Conservation (phyloP, 2,888 invertebrate genomes). For the Acholoe squamosa region DNA sequence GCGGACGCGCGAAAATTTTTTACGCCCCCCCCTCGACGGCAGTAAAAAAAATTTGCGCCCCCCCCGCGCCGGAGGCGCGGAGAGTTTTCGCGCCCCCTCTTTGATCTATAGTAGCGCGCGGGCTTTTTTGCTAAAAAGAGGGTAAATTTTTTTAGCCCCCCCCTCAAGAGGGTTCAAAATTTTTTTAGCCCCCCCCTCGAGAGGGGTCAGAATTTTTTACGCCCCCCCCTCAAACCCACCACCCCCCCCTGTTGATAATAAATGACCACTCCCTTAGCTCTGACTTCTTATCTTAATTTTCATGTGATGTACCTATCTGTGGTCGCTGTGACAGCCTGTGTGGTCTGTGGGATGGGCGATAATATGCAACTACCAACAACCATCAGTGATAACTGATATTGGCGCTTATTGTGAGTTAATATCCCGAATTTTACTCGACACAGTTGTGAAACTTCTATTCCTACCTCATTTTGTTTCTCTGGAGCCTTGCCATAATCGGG, state of each 20-base stretch:
- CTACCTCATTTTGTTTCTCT: constrained; percentile 47
- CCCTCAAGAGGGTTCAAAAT: too few relatives aligned
- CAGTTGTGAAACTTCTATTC: neutral
- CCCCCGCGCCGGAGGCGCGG: too few relatives aligned
- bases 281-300: neutral
- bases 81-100: too few relatives aligned
- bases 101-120: too few relatives aligned
- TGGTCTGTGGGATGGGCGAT: constrained; percentile 30
- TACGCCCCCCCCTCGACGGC: too few relatives aligned
- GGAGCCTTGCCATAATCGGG: constrained; percentile 55
- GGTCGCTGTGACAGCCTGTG: neutral
- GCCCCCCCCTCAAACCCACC: neutral
- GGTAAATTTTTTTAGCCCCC: too few relatives aligned
- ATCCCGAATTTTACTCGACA: neutral
- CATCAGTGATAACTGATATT: neutral
- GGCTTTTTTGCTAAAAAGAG: too few relatives aligned
- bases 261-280: neutral
- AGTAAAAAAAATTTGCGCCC: too few relatives aligned
- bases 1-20: too few relatives aligned
- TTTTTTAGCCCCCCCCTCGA: too few relatives aligned
- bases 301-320: too few relatives aligned
- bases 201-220: too few relatives aligned
- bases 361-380: neutral
- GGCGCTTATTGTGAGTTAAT: neutral
- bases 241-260: neutral